phyloP scores from a whole-genome alignment of 2,113 vertebrate genomes.

The Myxocyprinus asiaticus region DNA sequence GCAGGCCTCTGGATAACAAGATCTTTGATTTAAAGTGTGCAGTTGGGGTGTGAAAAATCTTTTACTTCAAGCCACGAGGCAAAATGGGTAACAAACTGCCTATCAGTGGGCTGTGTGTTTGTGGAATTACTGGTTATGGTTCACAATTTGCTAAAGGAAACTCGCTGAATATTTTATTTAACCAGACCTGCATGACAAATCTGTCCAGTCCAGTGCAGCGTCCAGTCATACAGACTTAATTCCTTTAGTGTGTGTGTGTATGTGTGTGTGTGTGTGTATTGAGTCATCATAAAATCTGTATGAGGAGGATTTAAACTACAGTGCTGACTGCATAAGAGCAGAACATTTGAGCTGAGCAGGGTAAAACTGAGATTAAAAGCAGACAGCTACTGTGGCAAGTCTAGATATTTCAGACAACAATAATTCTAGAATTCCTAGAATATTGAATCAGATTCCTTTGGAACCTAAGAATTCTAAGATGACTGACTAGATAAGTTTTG shows the following conservation, averaged over 20 bases:
- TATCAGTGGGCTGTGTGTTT: not conserved
- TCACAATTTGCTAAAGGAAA: not conserved
- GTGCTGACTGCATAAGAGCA: slow-evolving; percentile 41
- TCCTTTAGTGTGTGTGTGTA: slow-evolving; percentile 12
- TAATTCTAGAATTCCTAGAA: not conserved
- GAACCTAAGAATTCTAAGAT: too few relatives aligned
- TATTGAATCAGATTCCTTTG: too few relatives aligned
- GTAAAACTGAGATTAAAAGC: not conserved
- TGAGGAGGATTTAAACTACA: slow-evolving; percentile 53
- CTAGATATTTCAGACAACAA: not conserved
- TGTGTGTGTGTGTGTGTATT: not conserved
- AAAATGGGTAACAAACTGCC: not conserved
- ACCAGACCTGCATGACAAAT: not conserved
- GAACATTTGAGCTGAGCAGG: not conserved
- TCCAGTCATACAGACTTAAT: not conserved
- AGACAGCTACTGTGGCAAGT: not conserved
- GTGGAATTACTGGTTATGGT: not conserved
- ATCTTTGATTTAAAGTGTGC: slow-evolving; percentile 5
- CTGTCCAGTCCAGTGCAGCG: slow-evolving; percentile 6
- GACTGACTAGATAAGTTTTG: too few relatives aligned
- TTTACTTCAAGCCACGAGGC: not conserved
- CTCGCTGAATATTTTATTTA: not conserved
- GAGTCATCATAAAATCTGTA: slow-evolving; percentile 45
- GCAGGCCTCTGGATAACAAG: slow-evolving; percentile 15
- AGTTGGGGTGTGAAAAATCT: not conserved